phyloP scores from a whole-genome alignment of 2,888 invertebrate species.

The Nomada lathburiana region DNA sequence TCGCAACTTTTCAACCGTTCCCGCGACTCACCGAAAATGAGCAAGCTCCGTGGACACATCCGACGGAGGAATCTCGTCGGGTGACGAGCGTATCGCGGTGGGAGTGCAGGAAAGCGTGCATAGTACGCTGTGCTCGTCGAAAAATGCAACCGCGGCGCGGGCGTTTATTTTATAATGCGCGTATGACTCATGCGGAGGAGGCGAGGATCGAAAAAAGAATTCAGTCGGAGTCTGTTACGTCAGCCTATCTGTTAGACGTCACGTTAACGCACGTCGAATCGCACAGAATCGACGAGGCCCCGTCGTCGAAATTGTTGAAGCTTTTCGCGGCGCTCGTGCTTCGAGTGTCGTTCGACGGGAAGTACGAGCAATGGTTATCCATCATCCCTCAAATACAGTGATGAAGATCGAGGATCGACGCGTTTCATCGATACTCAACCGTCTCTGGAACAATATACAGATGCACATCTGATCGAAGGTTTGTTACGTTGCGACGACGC shows the following conservation, averaged over 20 bases:
- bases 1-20: neutral
- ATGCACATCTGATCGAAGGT: neutral
- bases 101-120: neutral
- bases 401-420: neutral
- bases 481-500: constrained; percentile 2
- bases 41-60: neutral
- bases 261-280: neutral
- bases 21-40: neutral
- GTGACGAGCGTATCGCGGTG: neutral
- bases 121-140: neutral
- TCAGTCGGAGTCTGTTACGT: neutral
- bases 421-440: neutral
- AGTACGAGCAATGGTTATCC: constrained; percentile 1
- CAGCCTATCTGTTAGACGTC: neutral
- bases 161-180: neutral
- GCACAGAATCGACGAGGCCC: neutral
- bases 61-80: neutral
- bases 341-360: neutral
- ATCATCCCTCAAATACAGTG: constrained; percentile 4
- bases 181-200: neutral
- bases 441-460: neutral
- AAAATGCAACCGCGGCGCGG: neutral
- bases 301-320: neutral
- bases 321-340: neutral
- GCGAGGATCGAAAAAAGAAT: neutral